Base-by-base conservation (phyloP, 2,888 invertebrate genomes). In the Lepetodrilus schrolli region DNA sequence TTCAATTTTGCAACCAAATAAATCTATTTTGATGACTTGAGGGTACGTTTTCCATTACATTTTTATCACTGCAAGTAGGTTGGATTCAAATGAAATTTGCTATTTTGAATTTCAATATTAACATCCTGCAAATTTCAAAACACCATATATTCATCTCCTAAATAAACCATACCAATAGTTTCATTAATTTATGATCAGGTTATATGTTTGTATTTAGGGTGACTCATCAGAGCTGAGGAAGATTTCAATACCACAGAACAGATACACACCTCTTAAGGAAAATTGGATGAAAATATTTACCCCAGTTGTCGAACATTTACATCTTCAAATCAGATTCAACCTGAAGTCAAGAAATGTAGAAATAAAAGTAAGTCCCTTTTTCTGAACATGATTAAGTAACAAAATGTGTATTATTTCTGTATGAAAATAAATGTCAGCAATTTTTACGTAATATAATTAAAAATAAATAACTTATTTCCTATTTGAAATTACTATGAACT, bases 271-370 rank as follows among this genome's bases (percentile, higher is more conserved):
- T 0, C 91, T 99, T 7, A 98, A 98, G 92, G 96, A 98, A 87
- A 96, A 95, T 87, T 99, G 99, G 99, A 92, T 96, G 90, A 96
- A 98, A 91, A 96, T 99, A 82, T 97, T 97, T 88, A 95, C 96
- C 66, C 98, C 99, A 0, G 93, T 99, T 37, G 98, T 99, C 0
- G 97, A 99, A 88, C 96, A 99, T 88, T 92, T 99, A 76, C 93
- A 97, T 78, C 91, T 99, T 21, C 97, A 99, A 92, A 94, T 97
- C 71, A 93, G 99, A 75, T 99, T 97, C 89, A 99, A 99, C 91
- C 93, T 97, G 72, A 96, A 95, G 91, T 94, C 95, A 0, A 93
- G 96, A 79, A 95, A 96, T 91, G 96, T 98, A 0, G 97, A 98
- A 92, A 94, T 98, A 68, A 93, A 95, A 83, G 91, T 91, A 81